Percentiles rank a stretch among this genome's conserved stretches.
phyloP scores from a whole-genome alignment of 2,797 vertebrate genomes.

The Craterocephalus amniculus region DNA sequence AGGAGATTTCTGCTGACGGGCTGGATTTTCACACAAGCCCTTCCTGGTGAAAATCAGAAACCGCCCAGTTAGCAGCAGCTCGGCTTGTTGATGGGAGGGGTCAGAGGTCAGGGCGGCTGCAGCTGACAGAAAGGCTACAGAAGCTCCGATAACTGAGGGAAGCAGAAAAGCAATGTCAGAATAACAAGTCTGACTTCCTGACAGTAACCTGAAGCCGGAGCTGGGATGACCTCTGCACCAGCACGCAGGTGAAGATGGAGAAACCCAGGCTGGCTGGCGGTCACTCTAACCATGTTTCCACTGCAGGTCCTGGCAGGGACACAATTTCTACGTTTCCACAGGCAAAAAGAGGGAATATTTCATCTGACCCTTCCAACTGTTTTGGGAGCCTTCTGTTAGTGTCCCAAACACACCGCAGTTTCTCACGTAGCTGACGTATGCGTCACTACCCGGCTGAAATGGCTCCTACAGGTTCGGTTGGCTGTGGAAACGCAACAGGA shows the following conservation, averaged over 20 bases:
- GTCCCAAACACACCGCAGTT: too few relatives aligned
- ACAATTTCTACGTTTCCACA: too few relatives aligned
- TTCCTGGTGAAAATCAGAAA: too few relatives aligned
- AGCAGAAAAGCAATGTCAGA: not conserved
- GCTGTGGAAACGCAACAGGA: too few relatives aligned
- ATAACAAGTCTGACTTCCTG: too few relatives aligned
- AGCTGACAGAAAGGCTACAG: not conserved
- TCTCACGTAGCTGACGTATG: too few relatives aligned
- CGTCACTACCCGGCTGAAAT: too few relatives aligned
- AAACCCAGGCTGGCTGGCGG: not conserved
- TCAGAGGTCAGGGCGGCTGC: not conserved
- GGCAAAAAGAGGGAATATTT: too few relatives aligned
- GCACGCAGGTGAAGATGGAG: not conserved
- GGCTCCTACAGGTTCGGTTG: too few relatives aligned
- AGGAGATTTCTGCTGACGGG: not conserved
- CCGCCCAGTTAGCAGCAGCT: not conserved
- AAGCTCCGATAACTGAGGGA: not conserved
- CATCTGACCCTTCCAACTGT: too few relatives aligned
- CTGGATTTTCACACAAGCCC: not conserved
- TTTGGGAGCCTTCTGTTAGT: too few relatives aligned
- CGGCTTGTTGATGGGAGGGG: not conserved
- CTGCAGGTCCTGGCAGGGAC: too few relatives aligned
- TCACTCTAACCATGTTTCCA: not conserved
- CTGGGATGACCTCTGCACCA: not conserved
- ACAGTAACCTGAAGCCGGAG: not conserved